Base-by-base conservation (phyloP, 92 coral and sea anemone genomes). In the Pocillopora meandrina region DNA sequence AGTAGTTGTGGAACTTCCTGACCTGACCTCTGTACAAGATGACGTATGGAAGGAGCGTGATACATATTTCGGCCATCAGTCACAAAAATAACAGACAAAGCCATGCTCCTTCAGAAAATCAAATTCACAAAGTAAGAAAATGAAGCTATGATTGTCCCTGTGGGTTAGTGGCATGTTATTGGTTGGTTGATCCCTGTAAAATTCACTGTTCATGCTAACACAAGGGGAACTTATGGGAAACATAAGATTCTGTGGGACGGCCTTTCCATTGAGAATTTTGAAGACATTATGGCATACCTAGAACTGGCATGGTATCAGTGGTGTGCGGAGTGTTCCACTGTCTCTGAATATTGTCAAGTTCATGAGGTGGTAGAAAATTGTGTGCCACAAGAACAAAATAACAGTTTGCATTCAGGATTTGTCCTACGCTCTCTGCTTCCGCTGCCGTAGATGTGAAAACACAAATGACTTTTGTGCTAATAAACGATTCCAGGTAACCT, bases 271-370 rank as follows among this genome's bases (percentile, higher is more conserved):
- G 26, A 26, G 26, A 26, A 26, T 26, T 26, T 26, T 26, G 26
- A 26, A 26, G 26, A 26, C 7, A 65, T 23, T 19, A 10, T 65
- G 12, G 36, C 12, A 1, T 82, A 96, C 98, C 98, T 81, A 96
- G 76, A 34, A 96, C 80, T 6, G 98, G 98, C 87, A 89, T 87
- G 2, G 95, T 78, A 58, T 92, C 95, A 9, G 80, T 49, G 60
- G 82, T 78, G 77, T 92, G 98, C n/a, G 98, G 98, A 3, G 93
- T 96, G 84, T 96, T 92, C 98, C 98, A 96, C 58, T 94, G 95
- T 31, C 95, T 82, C 78, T 84, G 91, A 14, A 92, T 78, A 64
- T 89, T 95, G 56, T 83, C 89, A 72, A 94, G 83, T n/a, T 90
- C 75, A 42, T 42, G 49, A 42, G 49, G 92, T 21, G 77, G 67